Evolutionary conservation across 2,113 vertebrate species (phyloP).

Genomic region (Scatophagus argus): DNA sequence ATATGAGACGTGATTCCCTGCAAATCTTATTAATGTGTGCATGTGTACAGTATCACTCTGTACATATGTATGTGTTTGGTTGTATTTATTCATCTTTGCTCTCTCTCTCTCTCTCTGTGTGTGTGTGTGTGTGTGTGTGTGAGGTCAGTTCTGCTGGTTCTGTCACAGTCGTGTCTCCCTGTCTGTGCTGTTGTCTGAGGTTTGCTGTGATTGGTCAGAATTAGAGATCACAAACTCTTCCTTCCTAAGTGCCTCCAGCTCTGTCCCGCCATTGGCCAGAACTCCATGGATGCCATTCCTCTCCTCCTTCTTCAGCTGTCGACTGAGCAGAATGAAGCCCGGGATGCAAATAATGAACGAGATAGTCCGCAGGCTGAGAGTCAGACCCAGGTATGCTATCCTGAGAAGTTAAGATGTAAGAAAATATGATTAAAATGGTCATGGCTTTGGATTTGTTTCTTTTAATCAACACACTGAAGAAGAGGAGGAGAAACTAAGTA

Average conservation of each 20-base stretch:
- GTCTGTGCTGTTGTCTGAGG: slow-evolving; percentile 82
- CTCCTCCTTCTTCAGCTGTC: slow-evolving; percentile 79
- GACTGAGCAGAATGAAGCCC: slow-evolving; percentile 86
- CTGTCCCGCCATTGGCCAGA: slow-evolving; percentile 77
- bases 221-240: slow-evolving; percentile 80
- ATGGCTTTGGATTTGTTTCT: background rate
- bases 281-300: slow-evolving; percentile 55
- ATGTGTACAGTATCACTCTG: slow-evolving; percentile 27
- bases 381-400: slow-evolving; percentile 91
- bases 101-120: no score
- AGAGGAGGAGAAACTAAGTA: background rate
- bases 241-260: slow-evolving; percentile 79
- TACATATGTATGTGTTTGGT: slow-evolving; percentile 10
- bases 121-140: background rate
- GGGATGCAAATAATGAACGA: slow-evolving; percentile 88
- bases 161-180: slow-evolving; percentile 89
- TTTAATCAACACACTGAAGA: background rate
- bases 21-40: slow-evolving; percentile 55
- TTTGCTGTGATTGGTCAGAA: slow-evolving; percentile 78
- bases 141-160: background rate
- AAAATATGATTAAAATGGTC: background rate
- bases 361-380: slow-evolving; percentile 85
- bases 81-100: slow-evolving; percentile 1
- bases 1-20: slow-evolving; percentile 74
- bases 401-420: slow-evolving; percentile 70